Evolutionary conservation across 2,888 invertebrate genomes (phyloP).

Genomic region (Macaria liturata): DNA sequence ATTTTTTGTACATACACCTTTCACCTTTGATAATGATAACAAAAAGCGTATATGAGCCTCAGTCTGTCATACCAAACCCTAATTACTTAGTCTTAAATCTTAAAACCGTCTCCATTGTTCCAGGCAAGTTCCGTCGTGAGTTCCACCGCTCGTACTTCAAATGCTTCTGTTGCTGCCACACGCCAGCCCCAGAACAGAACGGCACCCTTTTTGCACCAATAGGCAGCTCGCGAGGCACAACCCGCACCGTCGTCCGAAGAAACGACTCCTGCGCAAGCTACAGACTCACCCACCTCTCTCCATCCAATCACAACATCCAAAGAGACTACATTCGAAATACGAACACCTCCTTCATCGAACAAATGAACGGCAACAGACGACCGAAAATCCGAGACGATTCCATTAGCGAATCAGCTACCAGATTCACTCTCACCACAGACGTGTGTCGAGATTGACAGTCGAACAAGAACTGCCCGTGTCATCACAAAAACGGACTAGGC

Average conservation of each 20-base stretch:
- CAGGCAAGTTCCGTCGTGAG: conserved; percentile 89
- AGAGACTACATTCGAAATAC: conserved; percentile 68
- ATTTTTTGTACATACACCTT: no score
- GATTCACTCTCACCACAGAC: conserved; percentile 71
- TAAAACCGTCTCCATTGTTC: conserved; percentile 57
- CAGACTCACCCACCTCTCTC: conserved; percentile 71
- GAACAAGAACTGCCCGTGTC: conserved; percentile 52
- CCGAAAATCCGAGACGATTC: conserved; percentile 69
- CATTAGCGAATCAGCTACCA: conserved; percentile 68
- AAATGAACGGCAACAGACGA: conserved; percentile 67
- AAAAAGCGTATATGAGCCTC: no score
- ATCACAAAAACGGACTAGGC: conserved; percentile 57
- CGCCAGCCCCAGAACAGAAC: conserved; percentile 60
- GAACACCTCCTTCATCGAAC: conserved; percentile 76
- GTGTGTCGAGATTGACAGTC: conserved; percentile 72
- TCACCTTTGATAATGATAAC: no score
- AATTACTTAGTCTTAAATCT: no score
- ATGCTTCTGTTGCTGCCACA: conserved; percentile 78
- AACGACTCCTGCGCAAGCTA: conserved; percentile 78
- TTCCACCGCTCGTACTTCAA: conserved; percentile 88
- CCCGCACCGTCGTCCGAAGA: conserved; percentile 69
- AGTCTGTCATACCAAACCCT: no score
- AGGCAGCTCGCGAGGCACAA: conserved; percentile 72
- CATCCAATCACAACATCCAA: conserved; percentile 75
- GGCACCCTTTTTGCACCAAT: conserved; percentile 74